Evolutionary conservation across 2,797 vertebrate genomes (phyloP).

Genomic region (Myripristis murdjan): DNA sequence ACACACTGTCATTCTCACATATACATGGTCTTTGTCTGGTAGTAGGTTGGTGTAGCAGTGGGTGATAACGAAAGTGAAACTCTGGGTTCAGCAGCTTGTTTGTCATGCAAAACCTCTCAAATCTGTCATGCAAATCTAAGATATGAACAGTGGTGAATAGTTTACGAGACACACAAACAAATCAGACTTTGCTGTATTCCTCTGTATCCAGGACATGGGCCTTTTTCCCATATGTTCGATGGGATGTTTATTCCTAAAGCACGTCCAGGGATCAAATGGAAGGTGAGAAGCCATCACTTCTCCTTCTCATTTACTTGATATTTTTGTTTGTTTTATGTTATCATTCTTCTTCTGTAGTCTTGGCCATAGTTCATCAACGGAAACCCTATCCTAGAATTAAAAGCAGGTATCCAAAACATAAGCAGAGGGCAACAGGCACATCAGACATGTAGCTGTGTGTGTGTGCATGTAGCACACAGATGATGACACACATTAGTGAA

Average conservation of each 20-base stretch:
- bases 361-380: too few species aligned
- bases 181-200: not conserved
- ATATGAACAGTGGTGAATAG: not conserved
- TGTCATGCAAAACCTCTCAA: not conserved
- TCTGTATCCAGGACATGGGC: constrained; percentile 92
- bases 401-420: too few species aligned
- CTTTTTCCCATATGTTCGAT: constrained; percentile 98
- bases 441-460: too few species aligned
- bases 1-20: not conserved
- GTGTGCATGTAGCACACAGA: too few species aligned
- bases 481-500: too few species aligned
- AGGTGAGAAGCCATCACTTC: constrained; percentile 81
- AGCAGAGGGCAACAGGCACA: too few species aligned
- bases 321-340: not conserved
- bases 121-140: too few species aligned
- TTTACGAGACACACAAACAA: not conserved
- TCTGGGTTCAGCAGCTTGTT: not conserved
- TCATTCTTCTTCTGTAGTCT: not conserved
- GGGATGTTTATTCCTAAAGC: constrained; percentile 91
- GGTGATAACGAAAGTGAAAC: not conserved
- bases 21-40: not conserved
- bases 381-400: too few species aligned
- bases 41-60: not conserved
- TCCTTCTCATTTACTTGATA: not conserved
- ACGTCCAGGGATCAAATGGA: constrained; percentile 86